A percentile compares a stretch with the other conserved stretches of the same genome.
These are phyloP conservation scores for Torymus auratus DNA, from an alignment of 2,888 invertebrate genomes.

Conservation along the genomic window DNA sequence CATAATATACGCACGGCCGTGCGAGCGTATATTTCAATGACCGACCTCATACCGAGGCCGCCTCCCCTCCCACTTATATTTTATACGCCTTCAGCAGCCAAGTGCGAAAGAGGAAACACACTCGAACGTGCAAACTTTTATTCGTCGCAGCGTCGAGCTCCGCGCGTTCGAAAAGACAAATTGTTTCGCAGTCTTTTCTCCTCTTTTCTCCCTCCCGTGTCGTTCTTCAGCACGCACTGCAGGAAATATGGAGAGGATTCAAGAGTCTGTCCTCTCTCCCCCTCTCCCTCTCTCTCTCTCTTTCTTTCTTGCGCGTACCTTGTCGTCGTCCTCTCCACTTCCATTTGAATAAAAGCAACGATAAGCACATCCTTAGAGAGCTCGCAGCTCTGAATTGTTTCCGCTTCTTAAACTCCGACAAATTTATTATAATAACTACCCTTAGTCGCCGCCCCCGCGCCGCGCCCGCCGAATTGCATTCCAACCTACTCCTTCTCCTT, in stretches of 20 bases:
- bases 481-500: slow-evolving; percentile 36
- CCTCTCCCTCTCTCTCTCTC: background rate
- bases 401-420: slow-evolving; percentile 76
- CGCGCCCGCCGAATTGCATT: slow-evolving; percentile 53
- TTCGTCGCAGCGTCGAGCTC: background rate
- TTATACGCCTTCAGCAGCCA: background rate
- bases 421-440: slow-evolving; percentile 77
- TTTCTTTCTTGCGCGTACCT: slow-evolving; percentile 61
- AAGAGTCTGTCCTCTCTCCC: background rate
- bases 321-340: slow-evolving; percentile 69
- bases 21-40: slow-evolving; percentile 28
- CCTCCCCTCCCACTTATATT: background rate
- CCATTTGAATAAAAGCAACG: slow-evolving; percentile 76
- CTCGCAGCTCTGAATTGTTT: slow-evolving; percentile 75
- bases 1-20: too few relatives aligned
- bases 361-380: slow-evolving; percentile 75
- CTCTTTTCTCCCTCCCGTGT: slow-evolving; percentile 1
- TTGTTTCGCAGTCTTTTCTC: slow-evolving; percentile 48
- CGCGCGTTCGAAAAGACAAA: slow-evolving; percentile 51
- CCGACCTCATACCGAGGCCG: background rate
- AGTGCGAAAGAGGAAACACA: background rate
- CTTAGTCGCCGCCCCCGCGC: slow-evolving; percentile 63
- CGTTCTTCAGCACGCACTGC: background rate
- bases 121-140: background rate
- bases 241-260: slow-evolving; percentile 45